phyloP scores from a whole-genome alignment of 1,140 invertebrate species.

The Cylas formicarius region DNA sequence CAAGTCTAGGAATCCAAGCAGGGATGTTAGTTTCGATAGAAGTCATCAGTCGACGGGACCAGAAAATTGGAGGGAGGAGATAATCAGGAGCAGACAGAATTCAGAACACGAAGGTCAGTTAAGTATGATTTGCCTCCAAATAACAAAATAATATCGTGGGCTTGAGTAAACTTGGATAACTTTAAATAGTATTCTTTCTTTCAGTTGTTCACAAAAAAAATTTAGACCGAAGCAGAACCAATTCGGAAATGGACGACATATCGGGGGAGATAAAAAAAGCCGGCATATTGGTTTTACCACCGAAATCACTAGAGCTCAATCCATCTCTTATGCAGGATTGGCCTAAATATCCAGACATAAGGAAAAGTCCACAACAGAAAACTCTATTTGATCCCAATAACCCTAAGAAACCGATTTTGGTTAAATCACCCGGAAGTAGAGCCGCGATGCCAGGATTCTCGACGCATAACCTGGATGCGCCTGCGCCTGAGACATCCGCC shows the following conservation, averaged over 20 bases:
- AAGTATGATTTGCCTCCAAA: neutral
- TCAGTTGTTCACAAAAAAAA: too few relatives aligned
- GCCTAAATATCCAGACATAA: conserved; percentile 24
- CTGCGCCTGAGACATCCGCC: conserved; percentile 35
- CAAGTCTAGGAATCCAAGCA: conserved; percentile 30
- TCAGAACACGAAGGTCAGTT: conserved; percentile 24
- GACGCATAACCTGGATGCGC: conserved; percentile 25
- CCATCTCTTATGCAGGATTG: conserved; percentile 9
- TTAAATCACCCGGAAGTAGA: conserved; percentile 46
- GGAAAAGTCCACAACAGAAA: conserved; percentile 40
- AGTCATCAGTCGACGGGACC: conserved; percentile 17
- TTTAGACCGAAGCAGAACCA: conserved; percentile 22
- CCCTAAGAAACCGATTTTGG: conserved; percentile 60
- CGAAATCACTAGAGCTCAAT: conserved; percentile 14
- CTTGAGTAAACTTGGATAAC: too few relatives aligned
- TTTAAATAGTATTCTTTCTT: too few relatives aligned
- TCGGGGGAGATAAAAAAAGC: conserved; percentile 29
- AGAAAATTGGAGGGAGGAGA: conserved; percentile 40
- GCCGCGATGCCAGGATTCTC: conserved; percentile 34
- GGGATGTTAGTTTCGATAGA: conserved; percentile 37
- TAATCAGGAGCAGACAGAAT: conserved; percentile 28
- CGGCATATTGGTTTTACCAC: conserved; percentile 31
- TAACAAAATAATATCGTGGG: neutral
- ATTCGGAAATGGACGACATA: conserved; percentile 20
- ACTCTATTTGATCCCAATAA: conserved; percentile 62